Conservation (phyloP, 1,140 invertebrate genomes). For the Yoshiicerus persimilis region DNA sequence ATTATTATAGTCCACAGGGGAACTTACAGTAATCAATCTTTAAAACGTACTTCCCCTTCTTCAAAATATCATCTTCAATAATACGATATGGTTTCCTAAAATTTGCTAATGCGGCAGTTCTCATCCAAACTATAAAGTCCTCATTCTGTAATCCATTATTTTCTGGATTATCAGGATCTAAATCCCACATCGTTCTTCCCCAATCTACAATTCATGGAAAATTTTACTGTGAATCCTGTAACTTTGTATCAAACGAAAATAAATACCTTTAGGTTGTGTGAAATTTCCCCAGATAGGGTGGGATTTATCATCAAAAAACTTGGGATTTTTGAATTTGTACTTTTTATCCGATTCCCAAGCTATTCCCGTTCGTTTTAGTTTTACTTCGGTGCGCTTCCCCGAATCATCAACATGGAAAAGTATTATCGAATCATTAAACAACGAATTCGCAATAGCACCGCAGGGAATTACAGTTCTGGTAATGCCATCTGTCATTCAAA, state of each 20-base stretch:
- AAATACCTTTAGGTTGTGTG: slow-evolving; percentile 27
- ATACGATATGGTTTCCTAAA: slow-evolving; percentile 80
- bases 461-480: slow-evolving; percentile 79
- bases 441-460: slow-evolving; percentile 90
- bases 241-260: neutral
- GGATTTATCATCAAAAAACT: neutral
- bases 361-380: slow-evolving; percentile 80
- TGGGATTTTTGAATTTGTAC: slow-evolving; percentile 79
- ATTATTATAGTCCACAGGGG: no score
- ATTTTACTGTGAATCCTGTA: neutral
- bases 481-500: neutral
- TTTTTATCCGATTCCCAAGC: slow-evolving; percentile 94
- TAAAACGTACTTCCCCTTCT: slow-evolving; percentile 74
- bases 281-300: slow-evolving; percentile 14
- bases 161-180: slow-evolving; percentile 68
- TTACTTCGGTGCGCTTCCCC: slow-evolving; percentile 55
- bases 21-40: slow-evolving; percentile 69
- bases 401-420: neutral
- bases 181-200: slow-evolving; percentile 71
- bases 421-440: slow-evolving; percentile 40
- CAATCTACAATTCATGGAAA: slow-evolving; percentile 61
- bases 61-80: slow-evolving; percentile 66
- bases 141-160: slow-evolving; percentile 97
- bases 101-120: slow-evolving; percentile 87
- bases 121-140: slow-evolving; percentile 79